Base-by-base conservation (phyloP, 2,888 invertebrate genomes). In the Drosophila vallismaia region DNA sequence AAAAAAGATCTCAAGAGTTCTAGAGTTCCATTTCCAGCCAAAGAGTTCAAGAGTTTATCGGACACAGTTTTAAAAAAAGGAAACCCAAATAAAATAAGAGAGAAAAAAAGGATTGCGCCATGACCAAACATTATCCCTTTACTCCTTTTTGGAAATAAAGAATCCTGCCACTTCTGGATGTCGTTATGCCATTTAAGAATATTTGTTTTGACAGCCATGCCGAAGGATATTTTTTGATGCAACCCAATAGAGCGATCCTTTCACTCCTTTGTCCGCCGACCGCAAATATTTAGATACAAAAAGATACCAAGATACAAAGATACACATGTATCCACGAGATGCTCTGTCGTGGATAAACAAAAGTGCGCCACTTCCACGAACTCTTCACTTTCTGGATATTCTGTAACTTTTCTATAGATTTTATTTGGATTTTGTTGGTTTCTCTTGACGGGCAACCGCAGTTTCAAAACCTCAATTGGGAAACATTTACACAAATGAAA, bases 1-100 rank as follows among this genome's bases (percentile, higher is more conserved):
- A 12, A 28, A 24, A 33, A 9, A 33, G 3, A 33, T 33, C 8
- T 9, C 9, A 8, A 33, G 10, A 0, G 33, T 10, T 33, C 33
- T 33, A 33, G 33, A 33, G 33, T 36, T 9, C 9, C 50, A 10
- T 38, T 12, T 9, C 12, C 36, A 26, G 31, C 29, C 36, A 44
- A 19, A 40, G 36, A 69, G 87, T 84, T 86, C 81, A 82, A 86
- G 78, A 81, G 87, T 84, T 81, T 86, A 86, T 83, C 75, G 63
- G 29, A 40, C 29, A 68, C 38, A 19, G 19, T 19, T 19, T 19
- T 3, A 6, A 26, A 26, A 28, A 3, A 28, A 28, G 28, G 6
- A 28, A 28, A 28, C 28, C 28, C 19, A 19, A 19, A 19, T 14
- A 28, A 28, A 28, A 28, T 4, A 28, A 28, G 28, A 28, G 0